Evolutionary conservation across 2,797 vertebrate species (phyloP).

Genomic region (Coendou prehensilis): DNA sequence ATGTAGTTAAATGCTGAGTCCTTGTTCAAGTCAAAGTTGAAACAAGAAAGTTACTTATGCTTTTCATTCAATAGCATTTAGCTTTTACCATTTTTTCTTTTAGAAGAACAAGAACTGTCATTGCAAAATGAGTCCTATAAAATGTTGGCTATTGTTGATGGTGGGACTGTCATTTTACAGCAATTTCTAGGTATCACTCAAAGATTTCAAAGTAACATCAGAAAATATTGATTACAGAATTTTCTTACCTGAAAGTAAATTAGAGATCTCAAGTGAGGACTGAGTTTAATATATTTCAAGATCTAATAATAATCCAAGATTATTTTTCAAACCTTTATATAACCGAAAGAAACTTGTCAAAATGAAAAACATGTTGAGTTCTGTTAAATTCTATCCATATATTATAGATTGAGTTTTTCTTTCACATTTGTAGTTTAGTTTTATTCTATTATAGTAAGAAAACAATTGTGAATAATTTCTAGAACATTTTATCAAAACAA

Average conservation of each 20-base stretch:
- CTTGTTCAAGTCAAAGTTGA: slow-evolving; percentile 50
- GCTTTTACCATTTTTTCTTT: not conserved
- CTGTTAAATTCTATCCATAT: slow-evolving; percentile 47
- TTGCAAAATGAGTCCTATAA: not conserved
- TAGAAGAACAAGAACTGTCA: not conserved
- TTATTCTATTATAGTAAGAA: slow-evolving; percentile 59
- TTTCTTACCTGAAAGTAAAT: slow-evolving; percentile 41
- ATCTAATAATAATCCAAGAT: slow-evolving; percentile 29
- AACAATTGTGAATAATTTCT: not conserved
- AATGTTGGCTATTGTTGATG: not conserved
- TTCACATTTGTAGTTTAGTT: slow-evolving; percentile 50
- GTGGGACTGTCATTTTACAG: not conserved
- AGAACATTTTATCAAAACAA: slow-evolving; percentile 48
- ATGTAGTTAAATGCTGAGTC: not conserved
- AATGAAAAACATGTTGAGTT: slow-evolving; percentile 29
- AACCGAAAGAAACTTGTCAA: not conserved
- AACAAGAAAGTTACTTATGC: not conserved
- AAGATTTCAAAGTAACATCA: not conserved
- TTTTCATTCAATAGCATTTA: not conserved
- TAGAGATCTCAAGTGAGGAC: not conserved
- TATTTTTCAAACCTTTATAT: slow-evolving; percentile 41
- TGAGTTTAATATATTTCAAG: slow-evolving; percentile 29
- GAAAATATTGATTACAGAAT: not conserved
- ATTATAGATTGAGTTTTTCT: slow-evolving; percentile 33
- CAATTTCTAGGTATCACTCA: slow-evolving; percentile 13